phyloP scores from a whole-genome alignment of 2,888 invertebrate genomes.

The Epicampocera succincta region DNA sequence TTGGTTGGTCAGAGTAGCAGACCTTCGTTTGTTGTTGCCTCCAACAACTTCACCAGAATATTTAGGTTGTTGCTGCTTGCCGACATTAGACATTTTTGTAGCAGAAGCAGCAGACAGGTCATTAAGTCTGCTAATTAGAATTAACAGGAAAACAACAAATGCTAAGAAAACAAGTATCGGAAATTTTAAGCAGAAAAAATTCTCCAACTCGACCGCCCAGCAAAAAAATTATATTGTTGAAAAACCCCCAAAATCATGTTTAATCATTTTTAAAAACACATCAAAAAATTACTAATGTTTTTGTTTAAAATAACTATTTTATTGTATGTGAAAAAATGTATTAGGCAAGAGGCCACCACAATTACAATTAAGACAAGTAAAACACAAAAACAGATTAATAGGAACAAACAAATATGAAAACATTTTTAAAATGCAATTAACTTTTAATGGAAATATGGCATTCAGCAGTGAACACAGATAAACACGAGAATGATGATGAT shows the following conservation, averaged over 20 bases:
- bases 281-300: neutral
- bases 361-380: slow-evolving; percentile 29
- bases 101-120: slow-evolving; percentile 60
- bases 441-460: slow-evolving; percentile 48
- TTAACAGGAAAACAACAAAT: slow-evolving; percentile 15
- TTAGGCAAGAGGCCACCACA: slow-evolving; percentile 21
- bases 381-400: slow-evolving; percentile 3
- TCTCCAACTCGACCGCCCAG: too few species aligned
- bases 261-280: too few species aligned
- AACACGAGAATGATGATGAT: slow-evolving; percentile 20
- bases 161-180: neutral
- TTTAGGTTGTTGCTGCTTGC: slow-evolving; percentile 5
- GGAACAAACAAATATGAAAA: neutral
- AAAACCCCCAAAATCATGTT: too few species aligned
- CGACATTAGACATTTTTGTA: slow-evolving; percentile 33
- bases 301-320: slow-evolving; percentile 21
- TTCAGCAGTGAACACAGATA: slow-evolving; percentile 28
- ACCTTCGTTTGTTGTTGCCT: slow-evolving; percentile 34
- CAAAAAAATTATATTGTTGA: too few species aligned
- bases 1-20: slow-evolving; percentile 1
- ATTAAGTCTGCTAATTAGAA: slow-evolving; percentile 55
- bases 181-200: too few species aligned
- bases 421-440: slow-evolving; percentile 59
- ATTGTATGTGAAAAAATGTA: slow-evolving; percentile 4
- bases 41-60: slow-evolving; percentile 32